Evolutionary conservation across 2,113 vertebrate genomes (phyloP).

Genomic region (Abramis brama): DNA sequence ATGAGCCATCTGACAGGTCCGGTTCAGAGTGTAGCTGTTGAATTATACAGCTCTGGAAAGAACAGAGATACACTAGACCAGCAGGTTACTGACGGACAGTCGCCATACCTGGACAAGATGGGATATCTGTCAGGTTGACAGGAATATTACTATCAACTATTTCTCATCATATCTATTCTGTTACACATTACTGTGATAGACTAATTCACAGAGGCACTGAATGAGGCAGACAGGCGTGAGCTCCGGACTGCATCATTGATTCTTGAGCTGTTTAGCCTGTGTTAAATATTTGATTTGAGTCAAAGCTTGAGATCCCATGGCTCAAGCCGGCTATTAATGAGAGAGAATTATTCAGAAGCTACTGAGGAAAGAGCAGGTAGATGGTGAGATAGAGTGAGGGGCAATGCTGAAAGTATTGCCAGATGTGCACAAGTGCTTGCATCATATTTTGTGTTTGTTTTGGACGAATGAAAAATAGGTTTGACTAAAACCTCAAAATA

Average conservation of each 20-base stretch:
- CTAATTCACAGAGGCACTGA: not conserved
- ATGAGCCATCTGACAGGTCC: slow-evolving; percentile 19
- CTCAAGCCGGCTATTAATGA: slow-evolving; percentile 62
- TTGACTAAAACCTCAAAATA: slow-evolving; percentile 10
- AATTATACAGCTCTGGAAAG: slow-evolving; percentile 14
- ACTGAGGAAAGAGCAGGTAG: slow-evolving; percentile 42
- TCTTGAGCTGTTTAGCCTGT: slow-evolving; percentile 61
- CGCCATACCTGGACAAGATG: not conserved
- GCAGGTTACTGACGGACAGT: not conserved
- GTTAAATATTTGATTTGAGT: slow-evolving; percentile 68
- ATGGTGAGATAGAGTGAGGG: not conserved
- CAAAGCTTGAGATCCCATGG: slow-evolving; percentile 23
- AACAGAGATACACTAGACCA: not conserved
- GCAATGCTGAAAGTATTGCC: not conserved
- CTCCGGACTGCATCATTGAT: slow-evolving; percentile 49
- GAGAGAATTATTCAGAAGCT: slow-evolving; percentile 72
- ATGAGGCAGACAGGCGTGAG: not conserved
- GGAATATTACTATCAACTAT: slow-evolving; percentile 17
- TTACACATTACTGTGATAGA: slow-evolving; percentile 17
- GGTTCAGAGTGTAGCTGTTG: not conserved
- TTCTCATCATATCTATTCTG: slow-evolving; percentile 12
- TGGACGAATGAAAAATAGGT: not conserved
- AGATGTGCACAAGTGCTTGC: not conserved
- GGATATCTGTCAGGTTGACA: slow-evolving; percentile 16
- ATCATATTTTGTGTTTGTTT: slow-evolving; percentile 25